Evolutionary conservation across 2,113 vertebrate species (phyloP).

Genomic region (Notothenia rossii): DNA sequence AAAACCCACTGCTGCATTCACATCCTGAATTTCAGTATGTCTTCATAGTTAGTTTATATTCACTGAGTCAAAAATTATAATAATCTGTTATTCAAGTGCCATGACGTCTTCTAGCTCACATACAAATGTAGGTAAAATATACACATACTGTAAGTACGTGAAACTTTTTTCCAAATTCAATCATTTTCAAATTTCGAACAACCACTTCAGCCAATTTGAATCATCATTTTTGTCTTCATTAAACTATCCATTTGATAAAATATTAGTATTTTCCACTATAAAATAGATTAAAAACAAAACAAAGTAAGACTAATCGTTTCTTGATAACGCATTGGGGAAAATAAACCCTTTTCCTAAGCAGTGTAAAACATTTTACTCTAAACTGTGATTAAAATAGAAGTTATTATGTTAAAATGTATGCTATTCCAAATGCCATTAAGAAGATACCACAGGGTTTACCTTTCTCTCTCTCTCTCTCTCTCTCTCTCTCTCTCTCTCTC

Average conservation of each 20-base stretch:
- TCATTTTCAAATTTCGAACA: no score
- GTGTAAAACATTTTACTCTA: background rate
- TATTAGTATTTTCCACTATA: background rate
- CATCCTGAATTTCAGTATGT: background rate
- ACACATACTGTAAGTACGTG: background rate
- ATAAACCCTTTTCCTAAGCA: background rate
- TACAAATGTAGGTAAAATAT: no score
- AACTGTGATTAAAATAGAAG: no score
- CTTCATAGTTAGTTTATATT: background rate
- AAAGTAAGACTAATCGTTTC: no score
- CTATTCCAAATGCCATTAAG: background rate
- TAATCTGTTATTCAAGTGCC: background rate
- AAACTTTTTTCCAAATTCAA: no score
- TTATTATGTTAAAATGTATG: background rate
- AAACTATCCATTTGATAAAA: background rate
- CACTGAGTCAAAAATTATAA: background rate
- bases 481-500: conserved; percentile 16
- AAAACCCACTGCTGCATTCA: no score
- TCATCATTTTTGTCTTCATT: background rate
- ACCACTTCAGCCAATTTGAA: no score
- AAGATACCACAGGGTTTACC: background rate
- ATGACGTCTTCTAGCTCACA: background rate
- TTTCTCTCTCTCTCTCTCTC: background rate
- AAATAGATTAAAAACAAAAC: no score
- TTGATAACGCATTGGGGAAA: no score